These are phyloP conservation scores for Graptemys geographica DNA, from an alignment of 2,797 vertebrate species.

Conservation along the genomic window DNA sequence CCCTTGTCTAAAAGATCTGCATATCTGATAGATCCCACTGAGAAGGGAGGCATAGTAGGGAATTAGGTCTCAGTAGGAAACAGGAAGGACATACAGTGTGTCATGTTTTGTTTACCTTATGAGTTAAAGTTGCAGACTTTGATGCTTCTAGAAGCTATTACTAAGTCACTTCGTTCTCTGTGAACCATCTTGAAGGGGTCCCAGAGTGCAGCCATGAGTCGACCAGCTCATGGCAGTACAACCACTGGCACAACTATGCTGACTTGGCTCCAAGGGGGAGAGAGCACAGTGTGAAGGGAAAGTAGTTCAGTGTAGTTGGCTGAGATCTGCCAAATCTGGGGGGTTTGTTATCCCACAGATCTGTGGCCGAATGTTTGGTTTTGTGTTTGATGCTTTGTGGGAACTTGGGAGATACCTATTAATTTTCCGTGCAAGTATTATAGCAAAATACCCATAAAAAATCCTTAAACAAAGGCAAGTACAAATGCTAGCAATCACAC, in stretches of 20 bases:
- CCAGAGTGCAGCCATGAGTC: neutral
- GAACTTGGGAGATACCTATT: neutral
- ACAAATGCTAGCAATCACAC: too few relatives aligned
- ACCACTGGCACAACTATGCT: neutral
- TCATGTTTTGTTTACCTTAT: neutral
- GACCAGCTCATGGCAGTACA: neutral
- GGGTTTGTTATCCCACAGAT: neutral
- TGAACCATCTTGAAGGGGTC: neutral
- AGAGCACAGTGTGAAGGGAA: neutral
- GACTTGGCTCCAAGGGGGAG: neutral
- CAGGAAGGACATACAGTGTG: neutral
- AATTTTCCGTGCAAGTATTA: neutral
- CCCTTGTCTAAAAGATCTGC: neutral
- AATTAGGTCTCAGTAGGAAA: neutral
- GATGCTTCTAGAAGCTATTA: neutral
- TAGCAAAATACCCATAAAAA: neutral
- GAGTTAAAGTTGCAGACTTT: neutral
- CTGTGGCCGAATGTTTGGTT: neutral
- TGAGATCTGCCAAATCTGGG: neutral
- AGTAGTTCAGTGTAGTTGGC: neutral
- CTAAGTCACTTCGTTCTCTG: rapidly evolving
- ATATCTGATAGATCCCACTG: neutral
- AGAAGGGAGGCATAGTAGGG: neutral
- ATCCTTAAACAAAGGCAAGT: neutral
- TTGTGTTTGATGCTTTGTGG: neutral